These are phyloP conservation scores for Phocoena phocoena DNA, from an alignment of 2,113 vertebrate genomes.

Conservation along the genomic window DNA sequence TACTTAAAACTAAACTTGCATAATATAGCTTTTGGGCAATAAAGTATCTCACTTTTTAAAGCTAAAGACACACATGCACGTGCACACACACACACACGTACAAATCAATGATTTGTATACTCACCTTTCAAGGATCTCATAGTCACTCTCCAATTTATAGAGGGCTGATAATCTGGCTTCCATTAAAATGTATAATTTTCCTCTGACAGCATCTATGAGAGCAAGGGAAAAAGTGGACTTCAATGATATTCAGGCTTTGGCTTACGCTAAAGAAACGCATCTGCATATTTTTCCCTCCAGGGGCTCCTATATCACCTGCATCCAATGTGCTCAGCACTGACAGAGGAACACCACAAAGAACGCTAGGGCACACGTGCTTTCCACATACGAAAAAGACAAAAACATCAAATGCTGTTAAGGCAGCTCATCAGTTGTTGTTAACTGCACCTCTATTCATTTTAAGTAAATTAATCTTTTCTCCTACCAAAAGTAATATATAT, in stretches of 20 bases:
- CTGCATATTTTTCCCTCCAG: not conserved
- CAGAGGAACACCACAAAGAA: not conserved
- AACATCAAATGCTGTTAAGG: not conserved
- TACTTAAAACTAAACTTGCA: not conserved
- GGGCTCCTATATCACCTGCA: not conserved
- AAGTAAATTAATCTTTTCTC: constrained; percentile 5
- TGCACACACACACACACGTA: not conserved
- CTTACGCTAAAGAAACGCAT: not conserved
- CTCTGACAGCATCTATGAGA: constrained; percentile 87
- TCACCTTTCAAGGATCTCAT: constrained; percentile 94
- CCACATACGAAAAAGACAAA: not conserved
- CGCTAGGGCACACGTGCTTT: not conserved
- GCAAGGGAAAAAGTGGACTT: not conserved
- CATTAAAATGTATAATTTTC: constrained; percentile 94
- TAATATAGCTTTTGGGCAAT: not conserved
- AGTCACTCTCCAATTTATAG: constrained; percentile 94
- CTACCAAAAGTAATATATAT: not conserved
- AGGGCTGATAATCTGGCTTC: constrained; percentile 94
- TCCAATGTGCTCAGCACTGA: not conserved
- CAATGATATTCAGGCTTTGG: not conserved
- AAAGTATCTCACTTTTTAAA: constrained; percentile 6
- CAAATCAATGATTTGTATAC: constrained; percentile 45
- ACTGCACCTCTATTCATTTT: not conserved
- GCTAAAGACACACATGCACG: not conserved
- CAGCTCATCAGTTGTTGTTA: not conserved